phyloP scores from a whole-genome alignment of 2,888 invertebrate genomes.

The Ophraella communa region DNA sequence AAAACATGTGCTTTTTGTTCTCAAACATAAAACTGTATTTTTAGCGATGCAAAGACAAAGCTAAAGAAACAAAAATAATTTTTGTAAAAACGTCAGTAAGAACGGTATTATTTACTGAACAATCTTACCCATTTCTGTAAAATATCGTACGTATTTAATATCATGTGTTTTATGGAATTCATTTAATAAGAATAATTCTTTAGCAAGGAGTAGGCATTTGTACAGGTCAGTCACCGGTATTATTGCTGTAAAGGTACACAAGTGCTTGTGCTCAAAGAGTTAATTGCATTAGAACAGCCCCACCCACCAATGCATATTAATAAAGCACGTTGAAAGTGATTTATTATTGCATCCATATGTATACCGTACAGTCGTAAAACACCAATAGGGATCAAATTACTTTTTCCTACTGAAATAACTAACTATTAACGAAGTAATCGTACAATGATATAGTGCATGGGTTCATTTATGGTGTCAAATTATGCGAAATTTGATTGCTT shows the following conservation, averaged over 20 bases:
- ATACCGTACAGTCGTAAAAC: slow-evolving; percentile 9
- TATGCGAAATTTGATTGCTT: too few species aligned
- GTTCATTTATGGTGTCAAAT: too few species aligned
- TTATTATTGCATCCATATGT: slow-evolving; percentile 47
- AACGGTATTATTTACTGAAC: too few species aligned
- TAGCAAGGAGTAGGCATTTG: slow-evolving; percentile 42
- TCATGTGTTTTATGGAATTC: too few species aligned
- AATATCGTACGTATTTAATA: too few species aligned
- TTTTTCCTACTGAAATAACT: not conserved
- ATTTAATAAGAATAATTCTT: not conserved
- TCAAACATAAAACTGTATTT: too few species aligned
- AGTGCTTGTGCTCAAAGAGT: slow-evolving; percentile 47
- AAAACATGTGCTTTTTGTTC: too few species aligned
- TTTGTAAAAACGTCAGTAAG: too few species aligned
- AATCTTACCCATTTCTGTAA: too few species aligned
- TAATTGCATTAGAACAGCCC: slow-evolving; percentile 60
- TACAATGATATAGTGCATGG: too few species aligned
- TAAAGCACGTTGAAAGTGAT: slow-evolving; percentile 58
- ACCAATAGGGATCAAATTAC: slow-evolving; percentile 4
- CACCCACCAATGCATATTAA: slow-evolving; percentile 60
- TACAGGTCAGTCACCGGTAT: slow-evolving; percentile 52
- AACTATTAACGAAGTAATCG: not conserved
- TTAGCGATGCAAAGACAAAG: too few species aligned
- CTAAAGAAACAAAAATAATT: too few species aligned
- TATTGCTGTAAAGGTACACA: slow-evolving; percentile 23